Evolutionary conservation across 2,797 vertebrate species (phyloP).

Genomic region (Lutjanus argentimaculatus): DNA sequence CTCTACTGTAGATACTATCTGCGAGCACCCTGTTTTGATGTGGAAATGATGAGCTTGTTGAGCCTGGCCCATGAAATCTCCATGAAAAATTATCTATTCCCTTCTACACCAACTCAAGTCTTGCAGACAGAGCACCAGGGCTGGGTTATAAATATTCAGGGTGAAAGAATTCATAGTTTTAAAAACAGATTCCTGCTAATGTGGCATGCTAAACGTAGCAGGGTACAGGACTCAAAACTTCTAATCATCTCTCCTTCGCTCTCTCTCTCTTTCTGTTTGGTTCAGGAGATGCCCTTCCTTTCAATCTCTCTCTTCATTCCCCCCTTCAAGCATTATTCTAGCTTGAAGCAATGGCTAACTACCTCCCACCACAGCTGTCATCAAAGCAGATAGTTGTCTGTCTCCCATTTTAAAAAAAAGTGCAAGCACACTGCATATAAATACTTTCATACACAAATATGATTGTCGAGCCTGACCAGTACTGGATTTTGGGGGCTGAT

Average conservation of each 20-base stretch:
- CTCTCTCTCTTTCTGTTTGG: background rate
- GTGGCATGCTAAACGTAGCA: conserved; percentile 12
- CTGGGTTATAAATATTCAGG: conserved; percentile 37
- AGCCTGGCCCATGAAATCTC: conserved; percentile 57
- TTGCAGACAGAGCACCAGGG: conserved; percentile 32
- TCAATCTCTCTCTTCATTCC: background rate
- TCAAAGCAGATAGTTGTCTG: conserved; percentile 28
- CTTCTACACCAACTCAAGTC: conserved; percentile 29
- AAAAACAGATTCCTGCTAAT: conserved; percentile 45
- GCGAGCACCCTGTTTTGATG: conserved; percentile 64
- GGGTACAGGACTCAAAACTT: conserved; percentile 22
- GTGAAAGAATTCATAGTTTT: conserved; percentile 39
- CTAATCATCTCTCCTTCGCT: conserved; percentile 5
- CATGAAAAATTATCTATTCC: conserved; percentile 51
- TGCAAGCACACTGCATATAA: background rate
- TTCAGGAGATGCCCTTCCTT: conserved; percentile 9
- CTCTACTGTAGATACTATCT: conserved; percentile 59
- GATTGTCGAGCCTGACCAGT: background rate
- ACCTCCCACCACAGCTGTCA: conserved; percentile 50
- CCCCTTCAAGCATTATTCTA: conserved; percentile 10
- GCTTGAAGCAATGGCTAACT: conserved; percentile 24
- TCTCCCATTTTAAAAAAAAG: background rate
- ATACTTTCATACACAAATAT: background rate
- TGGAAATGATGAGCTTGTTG: conserved; percentile 70
- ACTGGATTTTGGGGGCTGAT: no score